Base-by-base conservation (phyloP, 2,113 vertebrate species). In the Blennius ocellaris region DNA sequence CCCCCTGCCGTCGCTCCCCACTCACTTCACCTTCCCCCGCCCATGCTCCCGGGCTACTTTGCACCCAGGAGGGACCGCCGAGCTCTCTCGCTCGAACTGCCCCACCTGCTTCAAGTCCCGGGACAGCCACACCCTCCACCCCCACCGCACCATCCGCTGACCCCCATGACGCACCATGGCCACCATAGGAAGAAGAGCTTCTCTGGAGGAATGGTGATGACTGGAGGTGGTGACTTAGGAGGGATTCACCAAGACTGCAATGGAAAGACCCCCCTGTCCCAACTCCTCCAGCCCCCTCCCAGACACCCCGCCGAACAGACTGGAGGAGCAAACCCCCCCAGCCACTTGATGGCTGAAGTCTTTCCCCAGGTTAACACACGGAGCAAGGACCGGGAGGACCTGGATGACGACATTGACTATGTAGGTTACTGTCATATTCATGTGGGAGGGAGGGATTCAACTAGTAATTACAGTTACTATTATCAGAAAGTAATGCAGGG, bases 381-480 rank as follows among this genome's bases (percentile, higher is more conserved):
- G 50, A 85, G 91, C 83, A 95, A 95, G 68, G 95, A 95, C 55
- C 89, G 79, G 3, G 95, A 94, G 16, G 96, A 97, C 66, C 94
- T 97, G 36, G 97, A 98, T 40, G 97, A 98, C 54, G 97, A 99
- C 83, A 96, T 96, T 0, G 97, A 99, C 78, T 99, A 99, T 1
- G 97, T 99, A 91, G 95, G 96, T 94, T 38, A 11, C 36, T 8
- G 0, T 55, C 59, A 10, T 17, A 17, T 45, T 15, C 11, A 36
- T 52, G 14, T 40, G n/a, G 0, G 2, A 56, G 37, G 14, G 15
- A 56, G 48, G n/a, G 57, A 63, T 51, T 52, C 44, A 61, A 48
- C 50, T 3, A 0, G 1, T 59, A 51, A 58, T 15, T 69, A 36
- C 48, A 53, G 21, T 40, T 44, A 30, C 21, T 2, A 57, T 7